Conservation (phyloP, 2,888 invertebrate species). For the Ferdinandea cuprea region DNA sequence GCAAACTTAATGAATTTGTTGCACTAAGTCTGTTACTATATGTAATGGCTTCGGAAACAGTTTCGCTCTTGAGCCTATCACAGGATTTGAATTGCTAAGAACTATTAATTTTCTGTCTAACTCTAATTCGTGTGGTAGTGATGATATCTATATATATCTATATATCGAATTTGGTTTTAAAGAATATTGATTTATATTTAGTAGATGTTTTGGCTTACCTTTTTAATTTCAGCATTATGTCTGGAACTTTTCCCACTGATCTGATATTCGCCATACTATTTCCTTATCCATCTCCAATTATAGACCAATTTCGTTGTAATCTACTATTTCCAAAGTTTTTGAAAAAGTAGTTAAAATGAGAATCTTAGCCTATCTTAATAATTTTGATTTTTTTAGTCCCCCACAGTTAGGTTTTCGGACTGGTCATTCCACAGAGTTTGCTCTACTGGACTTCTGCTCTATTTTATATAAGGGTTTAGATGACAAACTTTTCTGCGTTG, state of each 20-base stretch:
- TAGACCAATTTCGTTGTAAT: not conserved
- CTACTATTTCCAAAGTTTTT: not conserved
- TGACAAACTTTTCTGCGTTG: constrained; percentile 14
- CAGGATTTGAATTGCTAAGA: not conserved
- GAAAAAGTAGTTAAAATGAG: constrained; percentile 3
- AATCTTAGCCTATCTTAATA: constrained; percentile 7
- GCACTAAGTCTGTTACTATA: not conserved
- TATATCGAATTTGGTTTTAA: no score
- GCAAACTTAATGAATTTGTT: not conserved
- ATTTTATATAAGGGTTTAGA: constrained; percentile 22
- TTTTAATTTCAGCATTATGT: constrained; percentile 6
- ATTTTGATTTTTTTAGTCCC: constrained; percentile 14
- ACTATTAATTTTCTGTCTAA: not conserved
- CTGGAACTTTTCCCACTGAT: not conserved
- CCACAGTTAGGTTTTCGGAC: constrained; percentile 22
- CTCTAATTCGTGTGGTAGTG: not conserved
- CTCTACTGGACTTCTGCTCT: constrained; percentile 19
- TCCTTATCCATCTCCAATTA: not conserved
- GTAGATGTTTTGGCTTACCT: not conserved
- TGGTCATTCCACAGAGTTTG: constrained; percentile 15
- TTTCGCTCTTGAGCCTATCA: not conserved
- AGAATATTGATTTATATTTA: no score
- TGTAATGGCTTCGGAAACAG: not conserved
- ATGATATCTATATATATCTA: no score
- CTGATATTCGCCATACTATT: not conserved